These are phyloP conservation scores for Conus canariensis DNA, from an alignment of 2,888 invertebrate genomes.

Conservation along the genomic window DNA sequence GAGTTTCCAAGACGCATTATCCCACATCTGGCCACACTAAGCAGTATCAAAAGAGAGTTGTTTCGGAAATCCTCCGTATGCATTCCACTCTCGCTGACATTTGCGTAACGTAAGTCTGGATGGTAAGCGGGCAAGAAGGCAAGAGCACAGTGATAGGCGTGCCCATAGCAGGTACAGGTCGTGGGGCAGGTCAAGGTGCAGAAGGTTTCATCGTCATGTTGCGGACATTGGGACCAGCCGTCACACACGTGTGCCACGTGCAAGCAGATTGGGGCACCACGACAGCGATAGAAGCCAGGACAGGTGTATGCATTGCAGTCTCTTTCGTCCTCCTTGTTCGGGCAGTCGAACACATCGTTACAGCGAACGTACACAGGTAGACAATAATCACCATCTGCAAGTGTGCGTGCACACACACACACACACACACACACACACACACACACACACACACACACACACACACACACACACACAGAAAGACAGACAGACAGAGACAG, in stretches of 20 bases:
- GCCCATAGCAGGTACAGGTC: not conserved
- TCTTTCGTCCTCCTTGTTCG: not conserved
- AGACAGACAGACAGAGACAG: too few species aligned
- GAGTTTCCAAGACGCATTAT: not conserved
- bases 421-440: not conserved
- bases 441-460: too few species aligned
- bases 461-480: too few species aligned
- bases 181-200: not conserved
- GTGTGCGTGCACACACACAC: not conserved
- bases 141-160: not conserved
- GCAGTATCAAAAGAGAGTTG: not conserved
- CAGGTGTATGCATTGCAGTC: not conserved
- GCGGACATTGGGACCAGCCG: not conserved
- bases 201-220: not conserved
- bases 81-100: not conserved
- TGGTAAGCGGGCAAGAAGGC: not conserved
- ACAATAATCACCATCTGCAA: not conserved
- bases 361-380: not conserved
- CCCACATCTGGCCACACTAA: not conserved
- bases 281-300: slow-evolving; percentile 21
- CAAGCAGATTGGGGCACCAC: not conserved
- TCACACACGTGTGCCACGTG: not conserved
- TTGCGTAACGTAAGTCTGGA: not conserved
- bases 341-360: not conserved
- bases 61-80: not conserved